Evolutionary conservation across 2,888 invertebrate genomes (phyloP), one percentile per base, ranked within the genome.

Genomic region (Oscheius myriophilus): DNA sequence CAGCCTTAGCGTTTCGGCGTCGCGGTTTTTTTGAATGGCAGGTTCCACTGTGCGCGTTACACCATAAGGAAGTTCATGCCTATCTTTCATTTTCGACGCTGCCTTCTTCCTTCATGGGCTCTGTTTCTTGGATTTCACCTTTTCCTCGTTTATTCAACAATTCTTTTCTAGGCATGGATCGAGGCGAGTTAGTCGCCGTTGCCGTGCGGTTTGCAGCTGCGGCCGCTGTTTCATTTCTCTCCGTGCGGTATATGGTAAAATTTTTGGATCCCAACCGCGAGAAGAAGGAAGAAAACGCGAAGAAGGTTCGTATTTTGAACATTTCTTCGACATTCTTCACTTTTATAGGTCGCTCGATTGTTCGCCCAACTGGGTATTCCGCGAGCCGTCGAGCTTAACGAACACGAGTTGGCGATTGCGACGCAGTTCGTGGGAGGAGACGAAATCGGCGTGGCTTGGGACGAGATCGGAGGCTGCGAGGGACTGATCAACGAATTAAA

Each of bases 331-430:
- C n/a, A n/a, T 54, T 42, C 25, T 33, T n/a, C 25, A 2, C 23
- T 23, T 21, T 57, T 26, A 46, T 23, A 80, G 81, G 81, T 80
- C 6, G 73, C 69, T 9, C 61, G 76, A 41, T 26, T 85, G 9
- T 80, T 84, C 43, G 53, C 67, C 26, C 72, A 76, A 25, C 67
- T 85, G 16, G 80, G 83, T 39, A 68, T 84, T 9, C 55, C 79
- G 9, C 43, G 70, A 11, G 51, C 69, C 4, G 61, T 82, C 7
- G 76, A 84, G 58, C 69, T 86, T 46, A 78, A 75, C 41, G 82
- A 84, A 26, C 80, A 86, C 64, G 86, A 86, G 66, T 51, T 84
- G 43, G 52, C 78, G 25, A 83, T 84, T 39, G 83, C 82, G 7
- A 76, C 79, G 18, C 78, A 82, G 53, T 73, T 84, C 16, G 80